phyloP scores from a whole-genome alignment of 2,797 vertebrate species.

The Babyrousa celebensis region DNA sequence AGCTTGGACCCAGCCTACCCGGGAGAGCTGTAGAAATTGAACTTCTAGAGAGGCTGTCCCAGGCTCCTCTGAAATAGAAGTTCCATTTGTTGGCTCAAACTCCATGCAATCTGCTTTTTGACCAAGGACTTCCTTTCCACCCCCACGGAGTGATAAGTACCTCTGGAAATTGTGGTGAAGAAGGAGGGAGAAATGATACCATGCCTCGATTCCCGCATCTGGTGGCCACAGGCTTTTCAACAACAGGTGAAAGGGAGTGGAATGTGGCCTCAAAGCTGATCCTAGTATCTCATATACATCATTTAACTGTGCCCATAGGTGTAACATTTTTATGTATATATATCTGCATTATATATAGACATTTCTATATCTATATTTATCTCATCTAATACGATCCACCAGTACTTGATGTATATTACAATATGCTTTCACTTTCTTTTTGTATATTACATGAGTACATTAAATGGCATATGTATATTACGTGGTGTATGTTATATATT shows the following conservation, averaged over 20 bases:
- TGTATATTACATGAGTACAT: neutral
- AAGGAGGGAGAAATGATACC: neutral
- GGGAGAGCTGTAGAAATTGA: slow-evolving; percentile 32
- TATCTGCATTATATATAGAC: neutral
- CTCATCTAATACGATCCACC: neutral
- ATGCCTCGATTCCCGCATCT: neutral
- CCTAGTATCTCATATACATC: neutral
- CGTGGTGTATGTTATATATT: neutral
- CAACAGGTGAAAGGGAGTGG: neutral
- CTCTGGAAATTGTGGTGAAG: neutral
- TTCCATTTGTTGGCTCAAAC: slow-evolving; percentile 41
- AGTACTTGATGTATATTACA: neutral
- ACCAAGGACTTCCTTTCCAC: neutral
- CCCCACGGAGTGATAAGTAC: neutral
- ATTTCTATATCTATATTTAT: neutral
- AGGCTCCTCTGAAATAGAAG: slow-evolving; percentile 27
- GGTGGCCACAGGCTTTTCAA: neutral
- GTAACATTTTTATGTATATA: neutral
- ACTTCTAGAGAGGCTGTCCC: neutral
- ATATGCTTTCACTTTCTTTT: slow-evolving; percentile 39
- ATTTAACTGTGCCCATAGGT: neutral
- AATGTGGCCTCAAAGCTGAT: neutral
- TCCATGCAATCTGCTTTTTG: neutral
- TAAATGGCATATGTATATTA: neutral
- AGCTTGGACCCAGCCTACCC: neutral